A percentile compares a stretch with the other conserved stretches of the same genome.
phyloP scores from a whole-genome alignment of 2,888 invertebrate species.

The Lamproptera curius region DNA sequence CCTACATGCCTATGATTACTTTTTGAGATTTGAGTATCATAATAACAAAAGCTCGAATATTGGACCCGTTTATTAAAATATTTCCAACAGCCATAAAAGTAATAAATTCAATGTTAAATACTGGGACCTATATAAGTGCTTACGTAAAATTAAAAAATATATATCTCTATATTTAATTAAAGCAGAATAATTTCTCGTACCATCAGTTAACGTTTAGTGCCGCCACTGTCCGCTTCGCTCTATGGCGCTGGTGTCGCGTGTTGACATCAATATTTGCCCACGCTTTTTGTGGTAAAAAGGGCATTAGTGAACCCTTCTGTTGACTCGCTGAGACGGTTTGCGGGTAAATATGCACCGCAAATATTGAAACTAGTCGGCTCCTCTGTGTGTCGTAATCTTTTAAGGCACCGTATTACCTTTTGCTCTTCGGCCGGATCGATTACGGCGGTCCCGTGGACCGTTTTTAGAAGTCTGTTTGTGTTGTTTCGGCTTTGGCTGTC shows the following conservation, averaged over 20 bases:
- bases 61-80: too few species aligned
- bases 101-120: too few species aligned
- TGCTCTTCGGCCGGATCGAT: slow-evolving; percentile 47
- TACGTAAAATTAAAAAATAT: too few species aligned
- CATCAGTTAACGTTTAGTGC: slow-evolving; percentile 9
- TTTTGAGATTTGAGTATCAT: too few species aligned
- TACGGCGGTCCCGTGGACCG: slow-evolving; percentile 32
- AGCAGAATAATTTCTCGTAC: slow-evolving; percentile 1
- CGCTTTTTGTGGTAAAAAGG: slow-evolving; percentile 74
- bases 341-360: slow-evolving; percentile 66
- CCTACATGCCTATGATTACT: too few species aligned
- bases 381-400: slow-evolving; percentile 64
- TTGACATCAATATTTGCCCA: slow-evolving; percentile 60
- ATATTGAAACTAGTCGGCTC: slow-evolving; percentile 68
- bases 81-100: too few species aligned
- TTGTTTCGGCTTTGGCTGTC: too few species aligned
- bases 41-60: too few species aligned
- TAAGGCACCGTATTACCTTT: slow-evolving; percentile 34
- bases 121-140: too few species aligned
- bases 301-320: slow-evolving; percentile 77
- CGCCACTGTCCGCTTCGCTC: slow-evolving; percentile 19
- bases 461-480: background rate
- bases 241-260: slow-evolving; percentile 38
- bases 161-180: too few species aligned
- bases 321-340: slow-evolving; percentile 69